A percentile compares a stretch with the other conserved stretches of the same genome.
phyloP scores from a whole-genome alignment of 2,888 invertebrate species.

The Myopa testacea region DNA sequence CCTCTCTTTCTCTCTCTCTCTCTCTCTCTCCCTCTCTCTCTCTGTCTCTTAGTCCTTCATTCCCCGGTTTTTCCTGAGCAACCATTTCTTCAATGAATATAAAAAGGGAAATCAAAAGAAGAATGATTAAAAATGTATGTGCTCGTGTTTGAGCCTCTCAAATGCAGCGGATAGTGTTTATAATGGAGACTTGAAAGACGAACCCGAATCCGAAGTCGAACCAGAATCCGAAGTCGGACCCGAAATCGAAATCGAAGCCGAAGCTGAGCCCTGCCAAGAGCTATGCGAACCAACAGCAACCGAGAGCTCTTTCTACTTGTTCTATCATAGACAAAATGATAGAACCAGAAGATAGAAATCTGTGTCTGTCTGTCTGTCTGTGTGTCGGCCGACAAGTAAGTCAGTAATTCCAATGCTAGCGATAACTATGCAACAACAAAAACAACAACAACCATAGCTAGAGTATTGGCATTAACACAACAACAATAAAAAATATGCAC shows the following conservation, averaged over 20 bases:
- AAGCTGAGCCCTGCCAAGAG: neutral
- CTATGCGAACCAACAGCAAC: no score
- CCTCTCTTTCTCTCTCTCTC: no score
- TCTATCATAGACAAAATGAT: no score
- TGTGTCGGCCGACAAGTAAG: slow-evolving; percentile 11
- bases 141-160: neutral
- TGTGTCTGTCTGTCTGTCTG: slow-evolving; percentile 2
- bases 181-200: neutral
- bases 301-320: no score
- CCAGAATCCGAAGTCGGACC: no score
- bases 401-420: slow-evolving; percentile 17
- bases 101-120: neutral
- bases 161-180: neutral
- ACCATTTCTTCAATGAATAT: neutral
- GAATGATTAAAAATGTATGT: neutral
- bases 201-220: neutral
- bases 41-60: no score
- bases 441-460: slow-evolving; percentile 40
- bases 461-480: slow-evolving; percentile 51
- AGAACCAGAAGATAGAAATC: no score
- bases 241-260: neutral
- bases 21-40: no score
- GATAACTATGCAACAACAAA: slow-evolving; percentile 37
- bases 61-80: no score
- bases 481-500: slow-evolving; percentile 18